Base-by-base conservation (phyloP, 2,888 invertebrate species). In the Pecten maximus region DNA sequence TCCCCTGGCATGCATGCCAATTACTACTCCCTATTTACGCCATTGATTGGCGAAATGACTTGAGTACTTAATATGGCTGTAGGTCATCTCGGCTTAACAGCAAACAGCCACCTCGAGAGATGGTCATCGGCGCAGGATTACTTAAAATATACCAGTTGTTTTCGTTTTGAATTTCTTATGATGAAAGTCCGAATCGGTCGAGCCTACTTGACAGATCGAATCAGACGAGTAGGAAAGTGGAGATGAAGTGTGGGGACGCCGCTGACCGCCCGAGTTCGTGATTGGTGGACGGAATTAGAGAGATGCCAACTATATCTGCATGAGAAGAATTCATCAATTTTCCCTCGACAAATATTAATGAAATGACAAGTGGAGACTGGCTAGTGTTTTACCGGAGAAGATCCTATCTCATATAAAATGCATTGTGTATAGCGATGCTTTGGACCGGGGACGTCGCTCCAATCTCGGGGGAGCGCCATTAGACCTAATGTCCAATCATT, bases 261-360 rank as follows among this genome's bases (percentile, higher is more conserved):
- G 60, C 23, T 74, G 74, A 74, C 74, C 74, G 16, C 54, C 3
- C 2, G 15, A 10, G 74, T 3, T 15, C 35, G 74, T 28, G 74
- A 74, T 74, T 74, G 74, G 74, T 74, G 35, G 74, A 12, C 74
- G 2, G 23, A 35, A 23, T 15, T 28, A 74, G 74, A 4, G 10
- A 74, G 35, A 74, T 74, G 12, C 74, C 74, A 74, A 74, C 74
- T 74, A 4, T 74, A 74, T 74, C 87, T 89, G 54, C 91, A 89
- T 89, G 89, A 89, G 91, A 88, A 44, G 89, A 89, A 91, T 91
- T 74, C 89, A 88, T 91, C 88, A 91, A 88, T 91, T 89, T 88
- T 91, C 87, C n/a, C 74, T 40, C 89, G 54, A 88, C 74, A 91
- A 87, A 91, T 89, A 91, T 91, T 74, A 74, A 74, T 74, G 74